Evolutionary conservation across 1,140 invertebrate genomes (phyloP).

Genomic region (Drosophila teissieri): DNA sequence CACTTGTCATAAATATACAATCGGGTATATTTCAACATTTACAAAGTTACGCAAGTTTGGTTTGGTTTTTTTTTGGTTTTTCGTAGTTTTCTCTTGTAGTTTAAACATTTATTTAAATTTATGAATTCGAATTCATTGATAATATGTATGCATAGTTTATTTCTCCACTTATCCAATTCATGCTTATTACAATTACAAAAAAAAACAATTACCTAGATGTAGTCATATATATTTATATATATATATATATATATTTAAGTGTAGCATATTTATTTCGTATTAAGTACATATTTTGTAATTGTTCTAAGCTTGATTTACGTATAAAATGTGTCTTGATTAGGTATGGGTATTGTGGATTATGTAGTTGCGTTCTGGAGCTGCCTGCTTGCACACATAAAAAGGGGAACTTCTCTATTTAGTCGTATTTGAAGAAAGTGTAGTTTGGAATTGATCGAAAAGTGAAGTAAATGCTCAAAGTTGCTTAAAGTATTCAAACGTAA

Average conservation of each 20-base stretch:
- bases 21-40: slow-evolving; percentile 78
- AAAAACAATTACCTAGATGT: slow-evolving; percentile 64
- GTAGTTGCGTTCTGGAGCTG: slow-evolving; percentile 26
- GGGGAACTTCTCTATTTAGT: slow-evolving; percentile 39
- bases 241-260: slow-evolving; percentile 37
- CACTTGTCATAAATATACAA: slow-evolving; percentile 70
- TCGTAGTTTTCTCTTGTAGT: slow-evolving; percentile 33
- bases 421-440: slow-evolving; percentile 12
- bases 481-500: not conserved
- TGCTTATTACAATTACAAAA: slow-evolving; percentile 70
- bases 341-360: slow-evolving; percentile 35
- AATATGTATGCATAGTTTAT: slow-evolving; percentile 70
- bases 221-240: slow-evolving; percentile 22
- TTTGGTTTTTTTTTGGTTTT: slow-evolving; percentile 17
- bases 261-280: slow-evolving; percentile 46
- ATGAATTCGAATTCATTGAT: slow-evolving; percentile 79
- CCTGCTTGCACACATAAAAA: slow-evolving; percentile 35
- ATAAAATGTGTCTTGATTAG: slow-evolving; percentile 65
- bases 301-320: slow-evolving; percentile 77
- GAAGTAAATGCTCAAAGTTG: not conserved
- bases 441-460: slow-evolving; percentile 16
- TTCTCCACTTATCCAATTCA: slow-evolving; percentile 20
- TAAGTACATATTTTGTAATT: slow-evolving; percentile 62
- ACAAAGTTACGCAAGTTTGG: slow-evolving; percentile 61
- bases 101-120: slow-evolving; percentile 67